Conservation (phyloP, 2,113 vertebrate species). For the Myodes glareolus region DNA sequence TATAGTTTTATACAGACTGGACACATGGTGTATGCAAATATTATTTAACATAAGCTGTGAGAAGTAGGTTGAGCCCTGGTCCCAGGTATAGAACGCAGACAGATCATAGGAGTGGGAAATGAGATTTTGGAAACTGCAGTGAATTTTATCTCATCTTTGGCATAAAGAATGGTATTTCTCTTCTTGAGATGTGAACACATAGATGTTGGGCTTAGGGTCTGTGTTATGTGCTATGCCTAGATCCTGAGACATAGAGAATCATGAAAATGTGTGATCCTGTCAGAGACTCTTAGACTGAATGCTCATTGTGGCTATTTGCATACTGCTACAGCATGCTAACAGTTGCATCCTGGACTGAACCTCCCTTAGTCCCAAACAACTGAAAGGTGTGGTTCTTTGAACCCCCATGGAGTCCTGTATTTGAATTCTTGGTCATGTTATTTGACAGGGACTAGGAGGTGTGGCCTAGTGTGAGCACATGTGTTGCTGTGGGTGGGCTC, state of each 20-base stretch:
- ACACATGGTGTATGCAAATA: neutral
- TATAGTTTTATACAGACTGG: neutral
- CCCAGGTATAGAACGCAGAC: neutral
- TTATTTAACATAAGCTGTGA: neutral
- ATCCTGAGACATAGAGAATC: neutral
- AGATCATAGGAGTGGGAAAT: neutral
- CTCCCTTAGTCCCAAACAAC: neutral
- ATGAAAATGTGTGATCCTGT: neutral
- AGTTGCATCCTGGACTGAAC: neutral
- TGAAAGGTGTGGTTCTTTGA: neutral
- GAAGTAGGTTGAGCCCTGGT: neutral
- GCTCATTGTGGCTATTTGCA: neutral
- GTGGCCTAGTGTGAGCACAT: neutral
- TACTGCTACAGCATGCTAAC: neutral
- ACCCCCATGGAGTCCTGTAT: neutral
- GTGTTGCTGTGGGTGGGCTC: too few relatives aligned
- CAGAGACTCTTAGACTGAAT: neutral
- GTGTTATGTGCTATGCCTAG: neutral
- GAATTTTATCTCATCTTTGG: neutral
- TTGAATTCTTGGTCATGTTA: neutral
- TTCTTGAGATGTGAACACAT: neutral
- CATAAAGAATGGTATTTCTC: neutral
- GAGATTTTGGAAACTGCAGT: neutral
- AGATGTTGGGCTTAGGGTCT: neutral
- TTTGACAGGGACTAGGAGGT: neutral